Evolutionary conservation across 2,888 invertebrate genomes (phyloP).

Genomic region (Drosophila falleni): DNA sequence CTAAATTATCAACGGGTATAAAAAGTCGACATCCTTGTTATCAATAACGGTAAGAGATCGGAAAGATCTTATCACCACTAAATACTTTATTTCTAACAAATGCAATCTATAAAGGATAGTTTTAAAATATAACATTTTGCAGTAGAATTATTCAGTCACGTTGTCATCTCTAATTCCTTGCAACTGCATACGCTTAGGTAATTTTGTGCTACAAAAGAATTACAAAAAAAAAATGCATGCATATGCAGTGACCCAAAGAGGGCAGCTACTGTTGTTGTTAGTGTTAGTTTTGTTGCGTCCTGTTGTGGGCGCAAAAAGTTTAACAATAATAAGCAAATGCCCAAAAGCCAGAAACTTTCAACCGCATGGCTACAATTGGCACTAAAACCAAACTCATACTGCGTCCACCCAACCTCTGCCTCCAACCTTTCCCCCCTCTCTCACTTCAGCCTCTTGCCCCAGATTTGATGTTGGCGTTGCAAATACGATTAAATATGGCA

Average conservation of each 20-base stretch:
- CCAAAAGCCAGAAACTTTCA: constrained; percentile 73
- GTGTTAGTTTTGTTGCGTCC: constrained; percentile 17
- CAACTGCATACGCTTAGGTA: constrained; percentile 54
- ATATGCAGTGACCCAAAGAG: constrained; percentile 50
- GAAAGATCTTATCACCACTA: too few species aligned
- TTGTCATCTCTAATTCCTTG: constrained; percentile 54
- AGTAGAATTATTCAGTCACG: constrained; percentile 1
- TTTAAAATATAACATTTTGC: neutral
- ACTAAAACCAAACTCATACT: constrained; percentile 39
- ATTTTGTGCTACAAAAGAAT: constrained; percentile 62
- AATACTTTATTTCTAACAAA: too few species aligned
- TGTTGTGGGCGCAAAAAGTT: constrained; percentile 74
- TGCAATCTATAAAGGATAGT: too few species aligned
- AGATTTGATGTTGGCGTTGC: constrained; percentile 60
- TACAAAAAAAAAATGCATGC: constrained; percentile 38
- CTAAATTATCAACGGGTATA: too few species aligned
- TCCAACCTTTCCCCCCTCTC: neutral
- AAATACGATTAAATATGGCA: constrained; percentile 82
- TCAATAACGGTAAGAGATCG: too few species aligned
- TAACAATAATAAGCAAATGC: constrained; percentile 83
- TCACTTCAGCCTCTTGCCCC: neutral
- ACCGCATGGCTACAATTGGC: constrained; percentile 64
- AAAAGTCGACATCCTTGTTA: too few species aligned
- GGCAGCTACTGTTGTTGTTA: constrained; percentile 20
- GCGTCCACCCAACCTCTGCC: neutral